These are phyloP conservation scores for Xylocampa areola DNA, from an alignment of 2,888 invertebrate species.

Conservation along the genomic window DNA sequence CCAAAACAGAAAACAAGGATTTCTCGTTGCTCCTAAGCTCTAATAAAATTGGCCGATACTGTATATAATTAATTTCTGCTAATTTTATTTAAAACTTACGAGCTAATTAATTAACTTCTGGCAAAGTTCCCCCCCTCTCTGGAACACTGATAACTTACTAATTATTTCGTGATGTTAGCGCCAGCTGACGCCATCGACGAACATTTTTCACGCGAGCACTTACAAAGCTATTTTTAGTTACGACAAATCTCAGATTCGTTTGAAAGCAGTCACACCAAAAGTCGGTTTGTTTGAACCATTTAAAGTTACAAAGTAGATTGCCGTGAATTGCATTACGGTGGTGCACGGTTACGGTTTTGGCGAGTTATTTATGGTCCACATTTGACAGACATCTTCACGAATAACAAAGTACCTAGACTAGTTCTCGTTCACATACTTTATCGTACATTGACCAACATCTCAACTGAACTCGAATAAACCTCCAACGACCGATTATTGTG, in stretches of 20 bases:
- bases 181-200: constrained; percentile 11
- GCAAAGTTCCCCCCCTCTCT: constrained; percentile 12
- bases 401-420: constrained; percentile 7
- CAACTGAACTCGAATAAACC: not conserved
- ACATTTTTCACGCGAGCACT: not conserved
- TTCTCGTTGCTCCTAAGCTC: not conserved
- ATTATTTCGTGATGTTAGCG: constrained; percentile 16
- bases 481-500: not conserved
- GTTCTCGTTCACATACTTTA: not conserved
- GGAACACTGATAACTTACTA: constrained; percentile 21
- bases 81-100: constrained; percentile 26
- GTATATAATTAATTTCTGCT: constrained; percentile 27
- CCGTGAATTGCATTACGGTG: not conserved
- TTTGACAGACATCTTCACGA: not conserved
- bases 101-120: constrained; percentile 29
- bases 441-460: not conserved
- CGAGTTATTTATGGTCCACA: constrained; percentile 2
- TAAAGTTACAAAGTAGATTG: too few species aligned
- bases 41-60: constrained; percentile 12
- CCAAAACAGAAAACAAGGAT: not conserved
- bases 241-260: not conserved
- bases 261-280: too few species aligned
- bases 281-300: too few species aligned
- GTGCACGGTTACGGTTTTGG: not conserved
- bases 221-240: not conserved